phyloP scores from a whole-genome alignment of 2,797 vertebrate species.

The Silurus lanzhouensis region DNA sequence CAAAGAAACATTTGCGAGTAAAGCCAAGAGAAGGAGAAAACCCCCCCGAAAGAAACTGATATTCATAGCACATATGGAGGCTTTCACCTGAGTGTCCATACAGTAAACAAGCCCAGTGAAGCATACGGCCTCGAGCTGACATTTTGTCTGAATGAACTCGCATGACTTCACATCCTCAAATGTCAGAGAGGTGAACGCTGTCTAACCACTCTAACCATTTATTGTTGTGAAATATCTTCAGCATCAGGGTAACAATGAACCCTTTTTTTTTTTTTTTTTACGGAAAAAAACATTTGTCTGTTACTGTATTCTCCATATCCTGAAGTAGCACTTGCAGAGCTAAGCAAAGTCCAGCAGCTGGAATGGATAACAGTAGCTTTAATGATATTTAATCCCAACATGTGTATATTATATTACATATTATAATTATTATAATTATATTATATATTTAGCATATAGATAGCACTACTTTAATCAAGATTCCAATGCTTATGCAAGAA shows the following conservation, averaged over 20 bases:
- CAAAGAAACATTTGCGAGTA: constrained; percentile 12
- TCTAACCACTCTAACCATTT: constrained; percentile 12
- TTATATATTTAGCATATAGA: too few relatives aligned
- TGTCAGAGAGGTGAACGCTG: constrained; percentile 55
- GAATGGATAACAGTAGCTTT: background rate
- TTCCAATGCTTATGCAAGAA: constrained; percentile 50
- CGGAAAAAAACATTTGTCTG: background rate
- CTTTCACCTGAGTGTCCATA: constrained; percentile 58
- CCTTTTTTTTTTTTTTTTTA: too few relatives aligned
- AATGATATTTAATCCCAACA: background rate
- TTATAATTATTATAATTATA: too few relatives aligned
- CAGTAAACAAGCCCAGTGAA: constrained; percentile 53
- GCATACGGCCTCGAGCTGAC: constrained; percentile 63
- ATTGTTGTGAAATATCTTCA: constrained; percentile 8
- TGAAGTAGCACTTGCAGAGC: background rate
- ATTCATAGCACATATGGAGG: constrained; percentile 52
- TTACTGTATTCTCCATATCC: background rate
- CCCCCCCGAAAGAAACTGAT: constrained; percentile 28
- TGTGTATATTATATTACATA: constrained; percentile 17
- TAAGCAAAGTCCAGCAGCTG: background rate
- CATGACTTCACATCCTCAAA: constrained; percentile 62
- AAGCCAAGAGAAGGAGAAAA: constrained; percentile 22
- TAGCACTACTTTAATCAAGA: constrained; percentile 60
- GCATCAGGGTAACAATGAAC: too few relatives aligned
- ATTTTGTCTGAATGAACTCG: constrained; percentile 68